Base-by-base conservation (phyloP, 1,140 invertebrate species). In the Galendromus occidentalis region DNA sequence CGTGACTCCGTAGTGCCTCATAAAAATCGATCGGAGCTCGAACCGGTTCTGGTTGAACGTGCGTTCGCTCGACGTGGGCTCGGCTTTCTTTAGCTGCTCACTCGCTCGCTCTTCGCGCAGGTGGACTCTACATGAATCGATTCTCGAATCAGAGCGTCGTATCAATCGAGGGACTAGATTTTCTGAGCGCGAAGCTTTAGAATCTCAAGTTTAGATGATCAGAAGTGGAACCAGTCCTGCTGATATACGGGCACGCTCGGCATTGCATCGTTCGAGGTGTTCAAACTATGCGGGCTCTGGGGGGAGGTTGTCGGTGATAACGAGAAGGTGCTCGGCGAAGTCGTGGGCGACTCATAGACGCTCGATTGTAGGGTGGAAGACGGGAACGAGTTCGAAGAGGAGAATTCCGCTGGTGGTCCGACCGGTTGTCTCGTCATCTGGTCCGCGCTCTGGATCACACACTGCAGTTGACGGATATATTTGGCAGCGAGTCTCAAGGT, bases 401-500 rank as follows among this genome's bases (percentile, higher is more conserved):
- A 22, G 45, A 22, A 28, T 20, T 47, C 28, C 22, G 51, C 20
- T 22, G 22, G 20, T 1, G 14, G 25, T 1, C 14, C 51, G 45
- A 18, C 28, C 18, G 18, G 20, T 2, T 33, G 25, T 20, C 25
- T 29, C 9, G 33, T 2, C 51, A 22, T 20, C 2, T 59, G 25
- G 5, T 47, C 45, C 14, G 25, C 51, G 25, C 6, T 59, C 12
- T 1, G 25, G 22, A 94, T 74, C 7, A 93, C 74, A 70, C 82
- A 81, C 72, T 93, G 86, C 28, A 96, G 77, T 63, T 86, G 84
- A 70, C 86, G 77, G 69, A 96, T 96, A 73, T 96, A 95, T 71
- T 92, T 88, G 0, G 93, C 88, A 2, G 91, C 91, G 80, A 91
- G 89, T 67, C 88, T 81, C 41, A 96, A 74, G 0, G 91, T 96